Percentiles rank a stretch among this genome's conserved stretches.
Conservation (phyloP, 2,888 invertebrate species). For the Pseudococcus longispinus region DNA sequence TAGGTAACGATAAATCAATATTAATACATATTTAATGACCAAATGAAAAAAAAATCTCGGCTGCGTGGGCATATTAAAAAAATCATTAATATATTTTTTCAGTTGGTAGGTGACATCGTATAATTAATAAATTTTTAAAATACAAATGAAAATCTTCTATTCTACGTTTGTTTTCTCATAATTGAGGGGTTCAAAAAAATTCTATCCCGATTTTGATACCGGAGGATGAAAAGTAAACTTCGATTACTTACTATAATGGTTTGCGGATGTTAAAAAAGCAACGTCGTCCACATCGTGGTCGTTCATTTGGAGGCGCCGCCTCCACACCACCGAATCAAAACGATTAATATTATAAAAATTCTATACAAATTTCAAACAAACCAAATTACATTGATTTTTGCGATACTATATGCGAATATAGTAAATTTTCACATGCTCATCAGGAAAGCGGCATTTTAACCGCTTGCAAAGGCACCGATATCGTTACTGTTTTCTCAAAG, state of each 20-base stretch:
- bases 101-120: background rate
- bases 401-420: background rate
- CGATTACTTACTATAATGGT: slow-evolving; percentile 58
- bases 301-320: slow-evolving; percentile 71
- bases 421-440: slow-evolving; percentile 5
- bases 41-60: background rate
- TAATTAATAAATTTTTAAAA: background rate
- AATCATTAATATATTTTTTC: background rate
- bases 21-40: background rate
- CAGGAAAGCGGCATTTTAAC: slow-evolving; percentile 40
- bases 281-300: slow-evolving; percentile 93
- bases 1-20: background rate
- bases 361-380: slow-evolving; percentile 13
- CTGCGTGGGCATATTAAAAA: background rate
- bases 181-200: background rate
- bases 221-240: background rate
- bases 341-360: slow-evolving; percentile 52
- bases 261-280: slow-evolving; percentile 82
- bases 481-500: slow-evolving; percentile 45
- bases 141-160: background rate
- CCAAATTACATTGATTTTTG: background rate
- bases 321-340: slow-evolving; percentile 55
- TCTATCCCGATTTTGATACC: background rate
- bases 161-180: background rate
- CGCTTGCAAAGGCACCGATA: slow-evolving; percentile 42